These are phyloP conservation scores for Pycnomerus fuliginosus DNA, from an alignment of 2,888 invertebrate genomes.

Conservation along the genomic window DNA sequence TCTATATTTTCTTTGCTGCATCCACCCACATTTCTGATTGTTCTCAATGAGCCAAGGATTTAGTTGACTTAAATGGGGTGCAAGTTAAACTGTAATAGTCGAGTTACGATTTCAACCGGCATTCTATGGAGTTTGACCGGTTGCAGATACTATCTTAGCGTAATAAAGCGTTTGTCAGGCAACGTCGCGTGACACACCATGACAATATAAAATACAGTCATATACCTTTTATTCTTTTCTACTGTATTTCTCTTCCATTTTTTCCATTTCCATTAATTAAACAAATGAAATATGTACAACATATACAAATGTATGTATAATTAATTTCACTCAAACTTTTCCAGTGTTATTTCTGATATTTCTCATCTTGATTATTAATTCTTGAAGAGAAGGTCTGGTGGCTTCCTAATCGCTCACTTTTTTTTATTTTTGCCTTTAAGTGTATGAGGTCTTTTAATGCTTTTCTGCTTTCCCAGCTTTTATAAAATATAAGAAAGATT, in stretches of 20 bases:
- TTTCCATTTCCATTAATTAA: constrained; percentile 49
- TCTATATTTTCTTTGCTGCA: constrained; percentile 2
- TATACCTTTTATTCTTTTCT: constrained; percentile 45
- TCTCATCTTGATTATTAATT: no score
- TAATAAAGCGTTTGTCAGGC: constrained; percentile 51
- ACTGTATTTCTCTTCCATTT: constrained; percentile 37
- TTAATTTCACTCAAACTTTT: no score
- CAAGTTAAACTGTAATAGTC: constrained; percentile 36
- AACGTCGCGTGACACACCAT: constrained; percentile 50
- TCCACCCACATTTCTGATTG: neutral
- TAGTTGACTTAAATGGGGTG: constrained; percentile 31
- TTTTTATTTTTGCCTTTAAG: no score
- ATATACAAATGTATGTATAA: no score
- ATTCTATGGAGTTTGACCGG: constrained; percentile 46
- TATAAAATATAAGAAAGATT: no score
- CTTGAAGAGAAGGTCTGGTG: no score
- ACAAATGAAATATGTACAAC: constrained; percentile 49
- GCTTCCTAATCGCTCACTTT: no score
- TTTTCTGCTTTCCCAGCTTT: no score
- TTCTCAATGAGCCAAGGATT: constrained; percentile 23
- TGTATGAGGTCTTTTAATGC: no score
- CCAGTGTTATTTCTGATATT: no score
- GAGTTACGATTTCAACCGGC: constrained; percentile 36
- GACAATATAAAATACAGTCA: constrained; percentile 52
- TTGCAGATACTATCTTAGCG: constrained; percentile 47